Conservation (phyloP, 2,113 vertebrate genomes). For the Pangasianodon hypophthalmus region DNA sequence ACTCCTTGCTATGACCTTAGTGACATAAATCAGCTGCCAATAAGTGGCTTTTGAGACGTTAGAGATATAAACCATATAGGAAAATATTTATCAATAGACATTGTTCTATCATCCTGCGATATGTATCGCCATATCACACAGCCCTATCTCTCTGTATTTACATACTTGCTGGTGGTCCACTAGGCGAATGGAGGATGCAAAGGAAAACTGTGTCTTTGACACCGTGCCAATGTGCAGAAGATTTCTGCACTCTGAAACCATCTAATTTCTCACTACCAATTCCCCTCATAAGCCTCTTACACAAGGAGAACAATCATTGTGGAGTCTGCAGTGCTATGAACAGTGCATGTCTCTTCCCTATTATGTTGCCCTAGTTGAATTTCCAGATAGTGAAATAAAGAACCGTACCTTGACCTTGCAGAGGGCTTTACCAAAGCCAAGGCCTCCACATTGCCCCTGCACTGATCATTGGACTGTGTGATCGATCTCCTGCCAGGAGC, state of each 20-base stretch:
- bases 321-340: neutral
- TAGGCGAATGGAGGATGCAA: neutral
- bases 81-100: neutral
- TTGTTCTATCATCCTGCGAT: neutral
- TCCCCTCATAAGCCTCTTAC: neutral
- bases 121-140: neutral
- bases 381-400: neutral
- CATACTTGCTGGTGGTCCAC: neutral
- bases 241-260: neutral
- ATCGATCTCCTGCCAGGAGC: neutral
- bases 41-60: too few relatives aligned
- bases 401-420: neutral
- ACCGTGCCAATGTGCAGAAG: neutral
- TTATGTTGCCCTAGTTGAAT: neutral
- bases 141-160: neutral
- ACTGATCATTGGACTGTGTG: neutral
- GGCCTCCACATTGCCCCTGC: neutral
- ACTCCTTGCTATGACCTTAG: neutral
- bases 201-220: neutral
- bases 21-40: neutral
- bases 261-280: neutral
- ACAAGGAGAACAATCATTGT: neutral
- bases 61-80: neutral
- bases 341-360: neutral
- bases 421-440: neutral